phyloP scores from a whole-genome alignment of 2,113 vertebrate genomes.

The Phrynosoma platyrhinos region DNA sequence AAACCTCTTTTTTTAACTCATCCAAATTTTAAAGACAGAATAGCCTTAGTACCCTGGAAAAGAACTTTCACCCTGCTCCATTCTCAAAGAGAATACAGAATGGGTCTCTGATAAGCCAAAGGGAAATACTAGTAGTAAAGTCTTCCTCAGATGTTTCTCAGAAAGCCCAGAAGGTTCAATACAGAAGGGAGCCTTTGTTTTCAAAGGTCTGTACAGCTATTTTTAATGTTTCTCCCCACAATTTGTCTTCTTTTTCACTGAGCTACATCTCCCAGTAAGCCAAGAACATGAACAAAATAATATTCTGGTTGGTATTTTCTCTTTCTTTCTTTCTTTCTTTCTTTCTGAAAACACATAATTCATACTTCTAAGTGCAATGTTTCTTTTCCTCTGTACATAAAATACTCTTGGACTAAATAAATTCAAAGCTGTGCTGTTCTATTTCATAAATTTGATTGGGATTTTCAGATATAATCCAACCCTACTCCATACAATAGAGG shows the following conservation, averaged over 20 bases:
- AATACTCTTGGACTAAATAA: not conserved
- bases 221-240: constrained; percentile 26
- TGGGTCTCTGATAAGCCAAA: constrained; percentile 16
- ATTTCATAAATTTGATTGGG: not conserved
- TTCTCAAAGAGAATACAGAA: constrained; percentile 33
- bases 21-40: constrained; percentile 30
- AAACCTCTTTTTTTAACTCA: not conserved
- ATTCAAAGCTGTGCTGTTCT: not conserved
- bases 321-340: not conserved
- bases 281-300: not conserved
- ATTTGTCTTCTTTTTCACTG: not conserved
- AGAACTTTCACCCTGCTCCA: constrained; percentile 29
- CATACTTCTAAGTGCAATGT: not conserved
- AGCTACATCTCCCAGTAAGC: not conserved
- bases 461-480: not conserved
- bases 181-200: constrained; percentile 34
- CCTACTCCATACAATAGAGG: not conserved
- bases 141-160: constrained; percentile 27
- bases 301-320: not conserved
- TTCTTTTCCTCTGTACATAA: not conserved
- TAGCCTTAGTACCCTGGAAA: constrained; percentile 31
- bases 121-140: constrained; percentile 37
- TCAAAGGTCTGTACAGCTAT: constrained; percentile 42
- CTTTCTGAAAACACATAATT: not conserved
- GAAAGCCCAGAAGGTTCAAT: not conserved